These are phyloP conservation scores for Notodonta ziczac DNA, from an alignment of 2,888 invertebrate genomes.

Conservation along the genomic window DNA sequence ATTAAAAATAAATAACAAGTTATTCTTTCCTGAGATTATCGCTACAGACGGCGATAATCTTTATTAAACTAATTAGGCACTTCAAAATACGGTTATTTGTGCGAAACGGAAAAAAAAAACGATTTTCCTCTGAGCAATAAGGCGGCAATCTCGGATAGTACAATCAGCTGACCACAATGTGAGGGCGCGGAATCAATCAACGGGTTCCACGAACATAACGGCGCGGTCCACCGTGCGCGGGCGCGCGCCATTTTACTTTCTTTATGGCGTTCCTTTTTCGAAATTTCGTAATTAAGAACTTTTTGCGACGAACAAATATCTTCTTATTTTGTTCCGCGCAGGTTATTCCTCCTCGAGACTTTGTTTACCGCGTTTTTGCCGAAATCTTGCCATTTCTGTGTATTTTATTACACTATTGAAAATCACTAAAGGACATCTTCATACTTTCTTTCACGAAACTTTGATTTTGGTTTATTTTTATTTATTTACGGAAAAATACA, in stretches of 20 bases:
- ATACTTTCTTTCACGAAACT: neutral
- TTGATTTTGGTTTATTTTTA: neutral
- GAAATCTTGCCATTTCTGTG: slow-evolving; percentile 28
- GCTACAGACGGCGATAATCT: no score
- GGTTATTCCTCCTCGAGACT: slow-evolving; percentile 35
- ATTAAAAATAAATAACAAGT: no score
- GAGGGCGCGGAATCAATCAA: slow-evolving; percentile 68
- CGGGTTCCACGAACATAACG: slow-evolving; percentile 66
- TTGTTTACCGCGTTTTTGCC: slow-evolving; percentile 38
- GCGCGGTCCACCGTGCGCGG: slow-evolving; percentile 27
- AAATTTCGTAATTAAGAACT: slow-evolving; percentile 71
- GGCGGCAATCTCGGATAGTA: slow-evolving; percentile 10
- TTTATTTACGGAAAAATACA: no score
- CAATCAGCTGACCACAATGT: slow-evolving; percentile 51
- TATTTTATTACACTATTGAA: slow-evolving; percentile 41
- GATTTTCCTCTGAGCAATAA: neutral
- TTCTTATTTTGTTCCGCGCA: slow-evolving; percentile 40
- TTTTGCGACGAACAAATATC: slow-evolving; percentile 49
- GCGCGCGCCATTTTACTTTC: slow-evolving; percentile 58
- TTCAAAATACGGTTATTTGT: no score
- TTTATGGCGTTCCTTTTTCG: slow-evolving; percentile 64
- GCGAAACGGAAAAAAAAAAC: neutral
- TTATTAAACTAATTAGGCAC: no score
- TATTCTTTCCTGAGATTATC: no score
- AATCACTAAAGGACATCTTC: slow-evolving; percentile 8